phyloP scores from a whole-genome alignment of 1,140 invertebrate species.

The Melipona quadrifasciata region DNA sequence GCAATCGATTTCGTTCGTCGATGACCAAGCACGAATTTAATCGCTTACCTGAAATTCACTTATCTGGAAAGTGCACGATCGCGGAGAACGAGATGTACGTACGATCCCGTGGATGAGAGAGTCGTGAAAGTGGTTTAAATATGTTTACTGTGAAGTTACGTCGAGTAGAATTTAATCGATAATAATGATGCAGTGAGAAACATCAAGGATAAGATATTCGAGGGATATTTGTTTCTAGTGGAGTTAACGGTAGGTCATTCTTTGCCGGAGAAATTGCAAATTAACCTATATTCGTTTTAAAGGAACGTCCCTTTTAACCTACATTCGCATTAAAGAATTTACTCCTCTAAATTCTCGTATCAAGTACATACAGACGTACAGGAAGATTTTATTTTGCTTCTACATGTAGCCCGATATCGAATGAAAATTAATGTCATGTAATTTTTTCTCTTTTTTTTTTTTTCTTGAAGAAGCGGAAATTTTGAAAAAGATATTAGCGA shows the following conservation, averaged over 20 bases:
- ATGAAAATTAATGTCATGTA: too few relatives aligned
- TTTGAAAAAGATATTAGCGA: neutral
- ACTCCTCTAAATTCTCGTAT: too few relatives aligned
- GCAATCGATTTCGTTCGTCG: neutral
- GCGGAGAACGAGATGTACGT: neutral
- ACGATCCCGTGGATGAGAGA: neutral
- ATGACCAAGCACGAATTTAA: neutral
- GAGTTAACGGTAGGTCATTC: neutral
- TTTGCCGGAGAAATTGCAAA: neutral
- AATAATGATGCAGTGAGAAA: neutral
- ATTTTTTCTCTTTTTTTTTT: too few relatives aligned
- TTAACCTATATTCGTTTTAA: neutral
- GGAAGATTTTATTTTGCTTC: too few relatives aligned
- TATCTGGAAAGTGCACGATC: neutral
- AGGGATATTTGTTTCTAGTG: neutral
- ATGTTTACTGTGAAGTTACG: neutral
- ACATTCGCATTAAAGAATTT: too few relatives aligned
- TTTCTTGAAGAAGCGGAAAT: too few relatives aligned
- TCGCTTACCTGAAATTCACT: neutral
- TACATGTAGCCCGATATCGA: too few relatives aligned
- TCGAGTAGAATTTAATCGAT: neutral
- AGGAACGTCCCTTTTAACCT: too few relatives aligned
- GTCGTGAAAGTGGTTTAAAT: neutral
- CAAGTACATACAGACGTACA: too few relatives aligned
- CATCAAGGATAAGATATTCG: neutral